Conservation (phyloP, 35 echinoderm and acorn worm genomes). For the Eucidaris tribuloides region DNA sequence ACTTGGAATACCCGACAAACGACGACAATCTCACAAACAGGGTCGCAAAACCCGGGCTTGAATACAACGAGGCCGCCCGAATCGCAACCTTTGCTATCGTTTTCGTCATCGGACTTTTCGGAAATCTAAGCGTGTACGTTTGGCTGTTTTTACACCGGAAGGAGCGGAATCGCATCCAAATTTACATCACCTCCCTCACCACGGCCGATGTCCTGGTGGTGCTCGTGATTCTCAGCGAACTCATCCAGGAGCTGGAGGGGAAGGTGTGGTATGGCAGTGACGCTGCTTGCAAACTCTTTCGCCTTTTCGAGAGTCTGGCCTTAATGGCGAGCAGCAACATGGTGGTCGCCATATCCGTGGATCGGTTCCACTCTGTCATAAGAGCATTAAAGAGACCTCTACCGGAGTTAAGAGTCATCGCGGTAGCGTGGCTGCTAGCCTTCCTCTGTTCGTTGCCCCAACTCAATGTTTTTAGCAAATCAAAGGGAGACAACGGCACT, state of each 20-base stretch:
- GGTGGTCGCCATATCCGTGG: slow-evolving; percentile 77
- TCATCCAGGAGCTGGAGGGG: slow-evolving; percentile 45
- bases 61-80: slow-evolving; percentile 28
- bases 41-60: background rate
- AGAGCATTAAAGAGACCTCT: slow-evolving; percentile 75
- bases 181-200: slow-evolving; percentile 65
- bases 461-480: slow-evolving; percentile 58
- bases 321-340: slow-evolving; percentile 82
- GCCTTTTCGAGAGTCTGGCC: slow-evolving; percentile 51
- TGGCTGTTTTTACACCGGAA: slow-evolving; percentile 68
- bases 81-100: slow-evolving; percentile 53
- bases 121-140: slow-evolving; percentile 61
- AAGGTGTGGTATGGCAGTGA: slow-evolving; percentile 50
- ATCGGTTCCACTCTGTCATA: slow-evolving; percentile 80
- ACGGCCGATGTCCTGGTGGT: slow-evolving; percentile 67
- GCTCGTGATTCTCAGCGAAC: slow-evolving; percentile 60
- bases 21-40: background rate
- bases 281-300: slow-evolving; percentile 56
- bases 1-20: background rate
- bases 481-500: background rate
- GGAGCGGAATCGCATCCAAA: slow-evolving; percentile 66
- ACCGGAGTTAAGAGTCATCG: slow-evolving; percentile 43
- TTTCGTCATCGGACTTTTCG: slow-evolving; percentile 58
- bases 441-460: slow-evolving; percentile 70
- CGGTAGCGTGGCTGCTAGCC: slow-evolving; percentile 51